Evolutionary conservation across 2,113 vertebrate species (phyloP).

Genomic region (Casuarius casuarius): DNA sequence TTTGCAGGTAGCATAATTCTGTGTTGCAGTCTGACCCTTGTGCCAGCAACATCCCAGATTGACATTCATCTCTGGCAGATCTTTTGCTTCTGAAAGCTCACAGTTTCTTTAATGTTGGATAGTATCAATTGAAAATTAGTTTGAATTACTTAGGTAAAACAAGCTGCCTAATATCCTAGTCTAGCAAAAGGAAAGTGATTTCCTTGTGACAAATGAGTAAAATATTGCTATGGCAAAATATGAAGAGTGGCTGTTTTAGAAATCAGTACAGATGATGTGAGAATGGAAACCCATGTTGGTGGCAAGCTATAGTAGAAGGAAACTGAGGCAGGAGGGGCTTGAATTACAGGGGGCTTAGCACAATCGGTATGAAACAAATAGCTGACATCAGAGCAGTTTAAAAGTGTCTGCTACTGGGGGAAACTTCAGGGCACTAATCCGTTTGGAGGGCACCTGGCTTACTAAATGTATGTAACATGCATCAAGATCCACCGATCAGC

Average conservation of each 20-base stretch:
- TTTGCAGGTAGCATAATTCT: fast-evolving
- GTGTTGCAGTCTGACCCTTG: not conserved
- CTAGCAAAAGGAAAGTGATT: not conserved
- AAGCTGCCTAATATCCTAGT: not conserved
- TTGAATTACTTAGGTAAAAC: not conserved
- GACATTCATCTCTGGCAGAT: not conserved
- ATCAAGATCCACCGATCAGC: not conserved
- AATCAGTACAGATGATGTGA: not conserved
- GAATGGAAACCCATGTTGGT: not conserved
- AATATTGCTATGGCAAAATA: not conserved
- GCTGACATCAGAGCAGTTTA: not conserved
- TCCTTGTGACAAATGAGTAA: not conserved
- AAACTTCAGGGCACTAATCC: not conserved
- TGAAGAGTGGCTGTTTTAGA: not conserved
- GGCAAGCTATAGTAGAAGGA: not conserved
- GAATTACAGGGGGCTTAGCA: not conserved
- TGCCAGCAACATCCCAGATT: not conserved
- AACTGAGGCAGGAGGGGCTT: not conserved
- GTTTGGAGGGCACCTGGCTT: not conserved
- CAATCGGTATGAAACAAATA: not conserved
- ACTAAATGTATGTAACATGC: not conserved
- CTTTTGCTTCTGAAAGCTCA: not conserved
- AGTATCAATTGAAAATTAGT: not conserved
- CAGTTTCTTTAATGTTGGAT: not conserved
- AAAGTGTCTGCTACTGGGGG: not conserved